A percentile compares a stretch with the other conserved stretches of the same genome.
Conservation (phyloP, 37 sponge, comb jelly and placozoan genomes). For the Oopsacas minuta region DNA sequence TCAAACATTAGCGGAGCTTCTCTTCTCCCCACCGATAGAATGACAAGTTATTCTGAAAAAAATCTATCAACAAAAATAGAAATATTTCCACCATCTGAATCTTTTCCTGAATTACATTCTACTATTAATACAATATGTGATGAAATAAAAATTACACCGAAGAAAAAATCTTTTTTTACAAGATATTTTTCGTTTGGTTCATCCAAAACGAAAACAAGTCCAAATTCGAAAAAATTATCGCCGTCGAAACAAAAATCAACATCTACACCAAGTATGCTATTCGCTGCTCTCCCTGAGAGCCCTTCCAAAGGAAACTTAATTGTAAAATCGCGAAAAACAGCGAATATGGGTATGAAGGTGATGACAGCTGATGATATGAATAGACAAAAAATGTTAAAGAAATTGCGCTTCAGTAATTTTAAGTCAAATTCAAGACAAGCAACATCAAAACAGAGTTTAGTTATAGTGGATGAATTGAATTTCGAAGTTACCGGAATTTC, state of each 20-base stretch:
- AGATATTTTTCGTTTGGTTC: conserved; percentile 1
- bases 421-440: not conserved
- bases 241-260: not conserved
- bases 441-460: not conserved
- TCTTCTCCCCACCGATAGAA: not conserved
- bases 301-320: not conserved
- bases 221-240: not conserved
- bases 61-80: not conserved
- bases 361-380: not conserved
- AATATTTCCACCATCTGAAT: not conserved
- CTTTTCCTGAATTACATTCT: conserved; percentile 1
- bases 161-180: not conserved
- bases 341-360: not conserved
- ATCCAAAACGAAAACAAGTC: not conserved
- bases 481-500: not conserved
- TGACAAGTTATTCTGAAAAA: not conserved
- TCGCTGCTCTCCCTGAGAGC: not conserved
- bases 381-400: not conserved
- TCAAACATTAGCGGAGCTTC: not conserved
- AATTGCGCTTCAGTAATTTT: not conserved
- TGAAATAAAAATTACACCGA: not conserved
- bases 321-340: not conserved
- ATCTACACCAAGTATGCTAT: not conserved
- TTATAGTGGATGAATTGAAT: not conserved
- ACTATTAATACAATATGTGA: not conserved